These are phyloP conservation scores for Chrysomela aeneicollis DNA, from an alignment of 2,888 invertebrate genomes.

Conservation along the genomic window DNA sequence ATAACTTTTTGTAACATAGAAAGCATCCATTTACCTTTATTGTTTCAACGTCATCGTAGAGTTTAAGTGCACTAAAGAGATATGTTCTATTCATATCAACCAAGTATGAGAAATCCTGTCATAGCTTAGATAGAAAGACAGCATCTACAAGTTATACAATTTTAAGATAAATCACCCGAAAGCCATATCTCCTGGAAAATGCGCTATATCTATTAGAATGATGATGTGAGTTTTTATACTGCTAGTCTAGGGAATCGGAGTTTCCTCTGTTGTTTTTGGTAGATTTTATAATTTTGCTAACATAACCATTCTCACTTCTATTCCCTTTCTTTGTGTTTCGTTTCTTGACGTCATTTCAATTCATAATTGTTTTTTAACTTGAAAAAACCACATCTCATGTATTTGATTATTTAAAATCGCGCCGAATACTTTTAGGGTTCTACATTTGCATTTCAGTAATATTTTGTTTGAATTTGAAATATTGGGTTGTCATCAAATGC, in stretches of 20 bases:
- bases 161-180: neutral
- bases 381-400: slow-evolving; percentile 56
- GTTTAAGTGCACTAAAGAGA: too few relatives aligned
- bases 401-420: slow-evolving; percentile 41
- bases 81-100: too few relatives aligned
- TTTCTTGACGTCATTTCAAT: slow-evolving; percentile 31
- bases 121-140: too few relatives aligned
- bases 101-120: too few relatives aligned
- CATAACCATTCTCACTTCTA: slow-evolving; percentile 54
- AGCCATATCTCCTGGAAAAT: neutral
- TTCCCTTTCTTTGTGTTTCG: slow-evolving; percentile 49
- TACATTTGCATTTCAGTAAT: slow-evolving; percentile 40
- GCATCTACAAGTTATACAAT: too few relatives aligned
- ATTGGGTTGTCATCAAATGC: slow-evolving; percentile 18
- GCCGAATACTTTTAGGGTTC: slow-evolving; percentile 47
- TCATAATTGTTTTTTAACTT: slow-evolving; percentile 27
- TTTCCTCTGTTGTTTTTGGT: slow-evolving; percentile 12
- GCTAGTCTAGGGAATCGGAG: slow-evolving; percentile 44
- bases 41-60: too few relatives aligned
- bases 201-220: slow-evolving; percentile 27
- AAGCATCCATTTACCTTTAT: too few relatives aligned
- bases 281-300: slow-evolving; percentile 15
- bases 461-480: slow-evolving; percentile 1
- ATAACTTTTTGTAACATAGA: too few relatives aligned
- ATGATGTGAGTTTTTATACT: slow-evolving; percentile 57